phyloP scores from a whole-genome alignment of 1,140 invertebrate species.

The Trypoxylus dichotomus region DNA sequence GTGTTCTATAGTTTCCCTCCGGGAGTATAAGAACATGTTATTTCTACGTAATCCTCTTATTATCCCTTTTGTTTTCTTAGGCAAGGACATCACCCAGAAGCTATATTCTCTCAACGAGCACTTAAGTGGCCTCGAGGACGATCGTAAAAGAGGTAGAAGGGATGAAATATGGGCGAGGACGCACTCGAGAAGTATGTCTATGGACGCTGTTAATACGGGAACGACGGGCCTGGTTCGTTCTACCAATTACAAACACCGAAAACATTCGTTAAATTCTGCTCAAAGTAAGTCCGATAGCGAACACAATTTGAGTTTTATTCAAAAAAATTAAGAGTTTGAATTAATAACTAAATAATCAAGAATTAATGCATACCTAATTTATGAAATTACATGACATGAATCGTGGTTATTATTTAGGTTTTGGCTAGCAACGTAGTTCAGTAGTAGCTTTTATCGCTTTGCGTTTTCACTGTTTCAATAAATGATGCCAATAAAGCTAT shows the following conservation, averaged over 20 bases:
- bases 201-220: conserved; percentile 78
- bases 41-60: background rate
- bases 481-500: background rate
- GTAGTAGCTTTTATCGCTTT: too few relatives aligned
- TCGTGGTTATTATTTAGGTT: too few relatives aligned
- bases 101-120: conserved; percentile 80
- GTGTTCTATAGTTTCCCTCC: background rate
- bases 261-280: conserved; percentile 40
- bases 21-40: background rate
- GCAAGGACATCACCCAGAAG: conserved; percentile 84
- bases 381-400: too few relatives aligned
- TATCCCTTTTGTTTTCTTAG: conserved; percentile 49
- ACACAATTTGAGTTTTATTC: background rate
- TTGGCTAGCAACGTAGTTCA: too few relatives aligned
- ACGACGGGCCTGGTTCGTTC: conserved; percentile 72
- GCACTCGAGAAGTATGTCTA: conserved; percentile 69
- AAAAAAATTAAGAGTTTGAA: too few relatives aligned
- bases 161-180: conserved; percentile 54
- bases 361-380: too few relatives aligned
- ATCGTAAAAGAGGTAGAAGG: conserved; percentile 51
- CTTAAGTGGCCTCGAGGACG: conserved; percentile 57
- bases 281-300: conserved; percentile 39
- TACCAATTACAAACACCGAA: conserved; percentile 60
- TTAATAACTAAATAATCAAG: too few relatives aligned
- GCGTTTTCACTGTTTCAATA: background rate